These are phyloP conservation scores for Caenorhabditis latens DNA, from an alignment of 1,140 invertebrate species.

Conservation along the genomic window DNA sequence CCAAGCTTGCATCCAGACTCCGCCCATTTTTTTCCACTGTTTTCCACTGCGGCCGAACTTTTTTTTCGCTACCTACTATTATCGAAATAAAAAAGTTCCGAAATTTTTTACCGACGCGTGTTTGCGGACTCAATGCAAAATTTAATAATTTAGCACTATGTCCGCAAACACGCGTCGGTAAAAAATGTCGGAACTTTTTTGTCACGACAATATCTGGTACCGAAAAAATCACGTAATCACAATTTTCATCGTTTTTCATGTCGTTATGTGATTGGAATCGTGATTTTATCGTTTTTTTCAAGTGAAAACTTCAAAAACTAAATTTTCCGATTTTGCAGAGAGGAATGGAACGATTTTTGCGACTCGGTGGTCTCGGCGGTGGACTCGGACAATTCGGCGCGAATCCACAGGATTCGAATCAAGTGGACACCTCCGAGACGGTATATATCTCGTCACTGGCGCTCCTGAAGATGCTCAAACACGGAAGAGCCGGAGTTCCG, in stretches of 20 bases:
- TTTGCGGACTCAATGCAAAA: no score
- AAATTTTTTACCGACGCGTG: no score
- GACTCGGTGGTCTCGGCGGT: slow-evolving; percentile 66
- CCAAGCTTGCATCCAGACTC: no score
- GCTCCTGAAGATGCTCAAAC: slow-evolving; percentile 98
- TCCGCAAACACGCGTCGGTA: no score
- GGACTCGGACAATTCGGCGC: slow-evolving; percentile 59
- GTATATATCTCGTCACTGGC: slow-evolving; percentile 98
- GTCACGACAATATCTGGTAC: no score
- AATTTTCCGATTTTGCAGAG: neutral
- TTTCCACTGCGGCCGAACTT: no score
- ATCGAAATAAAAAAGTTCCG: no score
- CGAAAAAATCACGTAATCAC: no score
- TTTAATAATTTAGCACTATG: no score
- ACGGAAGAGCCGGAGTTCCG: slow-evolving; percentile 97
- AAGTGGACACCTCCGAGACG: slow-evolving; percentile 98
- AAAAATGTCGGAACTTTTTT: no score
- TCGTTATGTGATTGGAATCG: neutral
- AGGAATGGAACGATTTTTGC: slow-evolving; percentile 68
- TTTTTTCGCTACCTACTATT: no score
- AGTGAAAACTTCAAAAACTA: neutral
- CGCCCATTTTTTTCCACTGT: no score
- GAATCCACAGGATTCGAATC: slow-evolving; percentile 86
- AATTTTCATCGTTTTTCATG: neutral
- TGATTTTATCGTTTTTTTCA: neutral